Evolutionary conservation across 2,113 vertebrate species (phyloP).

Genomic region (Hirundichthys speculiger): DNA sequence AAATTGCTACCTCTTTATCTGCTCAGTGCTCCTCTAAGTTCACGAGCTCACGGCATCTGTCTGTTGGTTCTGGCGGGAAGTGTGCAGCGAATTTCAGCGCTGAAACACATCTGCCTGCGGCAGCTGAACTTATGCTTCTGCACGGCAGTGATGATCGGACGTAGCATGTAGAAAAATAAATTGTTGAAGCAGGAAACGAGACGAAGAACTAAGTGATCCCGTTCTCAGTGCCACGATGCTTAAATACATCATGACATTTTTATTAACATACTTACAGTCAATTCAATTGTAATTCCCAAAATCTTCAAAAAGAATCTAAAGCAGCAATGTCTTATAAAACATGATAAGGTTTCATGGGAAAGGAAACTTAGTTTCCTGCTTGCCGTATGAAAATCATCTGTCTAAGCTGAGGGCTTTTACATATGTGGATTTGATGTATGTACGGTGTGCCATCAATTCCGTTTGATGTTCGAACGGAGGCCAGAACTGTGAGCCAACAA

Average conservation of each 20-base stretch:
- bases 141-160: neutral
- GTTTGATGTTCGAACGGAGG: neutral
- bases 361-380: neutral
- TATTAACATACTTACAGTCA: neutral
- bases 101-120: neutral
- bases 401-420: slow-evolving; percentile 1
- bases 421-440: neutral
- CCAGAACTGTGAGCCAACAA: slow-evolving; percentile 2
- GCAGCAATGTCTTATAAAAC: slow-evolving; percentile 2
- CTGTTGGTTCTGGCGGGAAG: neutral
- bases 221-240: no score
- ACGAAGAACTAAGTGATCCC: no score
- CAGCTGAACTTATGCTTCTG: neutral
- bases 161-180: neutral
- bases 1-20: slow-evolving; percentile 8
- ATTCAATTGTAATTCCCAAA: neutral
- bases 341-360: neutral
- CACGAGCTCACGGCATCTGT: neutral
- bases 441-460: neutral
- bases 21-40: neutral
- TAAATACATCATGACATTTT: neutral
- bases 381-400: neutral
- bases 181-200: neutral
- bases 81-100: neutral
- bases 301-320: neutral